Conservation (phyloP, 2,888 invertebrate species). For the Perithous albicinctus region DNA sequence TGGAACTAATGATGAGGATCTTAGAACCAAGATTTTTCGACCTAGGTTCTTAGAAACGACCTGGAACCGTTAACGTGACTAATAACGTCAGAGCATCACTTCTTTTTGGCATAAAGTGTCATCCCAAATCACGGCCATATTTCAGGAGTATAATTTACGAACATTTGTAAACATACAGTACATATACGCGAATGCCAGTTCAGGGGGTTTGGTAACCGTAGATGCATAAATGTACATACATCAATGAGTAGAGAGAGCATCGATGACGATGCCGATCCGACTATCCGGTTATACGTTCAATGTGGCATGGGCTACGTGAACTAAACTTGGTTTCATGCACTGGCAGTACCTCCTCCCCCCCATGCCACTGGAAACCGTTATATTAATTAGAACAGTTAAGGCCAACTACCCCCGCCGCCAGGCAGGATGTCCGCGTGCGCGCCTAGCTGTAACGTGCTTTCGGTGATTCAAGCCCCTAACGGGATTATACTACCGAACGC, state of each 20-base stretch:
- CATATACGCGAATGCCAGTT: not conserved
- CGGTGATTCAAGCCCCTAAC: constrained; percentile 82
- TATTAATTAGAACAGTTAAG: constrained; percentile 83
- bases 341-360: not conserved
- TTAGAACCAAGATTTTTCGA: no score
- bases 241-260: constrained; percentile 56
- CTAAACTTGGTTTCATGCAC: constrained; percentile 62
- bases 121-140: not conserved
- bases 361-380: constrained; percentile 76
- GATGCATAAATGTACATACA: constrained; percentile 58
- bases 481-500: constrained; percentile 76
- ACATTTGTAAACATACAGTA: not conserved
- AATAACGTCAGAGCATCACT: not conserved
- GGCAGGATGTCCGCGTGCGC: constrained; percentile 30
- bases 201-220: constrained; percentile 7
- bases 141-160: not conserved
- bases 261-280: constrained; percentile 54
- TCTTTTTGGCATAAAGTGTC: not conserved
- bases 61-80: not conserved
- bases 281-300: constrained; percentile 64
- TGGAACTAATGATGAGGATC: no score
- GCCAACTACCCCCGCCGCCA: constrained; percentile 73
- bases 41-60: no score
- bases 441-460: constrained; percentile 78
- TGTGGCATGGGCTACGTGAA: constrained; percentile 47